Conservation (phyloP, 2,113 vertebrate genomes). For the Peromyscus maniculatus region DNA sequence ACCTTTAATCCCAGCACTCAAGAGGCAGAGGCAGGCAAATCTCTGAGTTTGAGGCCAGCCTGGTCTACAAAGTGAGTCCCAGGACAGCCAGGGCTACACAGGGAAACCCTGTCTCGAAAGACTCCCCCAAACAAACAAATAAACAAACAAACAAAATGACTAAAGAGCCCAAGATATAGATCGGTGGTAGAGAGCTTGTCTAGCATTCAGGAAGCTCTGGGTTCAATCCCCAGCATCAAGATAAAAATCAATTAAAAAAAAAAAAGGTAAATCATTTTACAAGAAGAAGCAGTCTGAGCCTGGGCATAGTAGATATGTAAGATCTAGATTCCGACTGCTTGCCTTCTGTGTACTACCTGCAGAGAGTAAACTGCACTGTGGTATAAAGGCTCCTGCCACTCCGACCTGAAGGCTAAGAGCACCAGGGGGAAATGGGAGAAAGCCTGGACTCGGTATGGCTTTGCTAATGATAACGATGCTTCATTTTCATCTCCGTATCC, state of each 20-base stretch:
- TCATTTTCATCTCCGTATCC: not conserved
- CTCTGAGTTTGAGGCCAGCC: not conserved
- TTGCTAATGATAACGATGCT: no score
- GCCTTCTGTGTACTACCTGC: not conserved
- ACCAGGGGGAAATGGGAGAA: not conserved
- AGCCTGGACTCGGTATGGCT: not conserved
- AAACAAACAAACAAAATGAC: not conserved
- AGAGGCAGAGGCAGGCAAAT: not conserved
- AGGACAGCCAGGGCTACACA: not conserved
- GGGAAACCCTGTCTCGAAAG: not conserved
- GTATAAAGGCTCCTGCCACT: not conserved
- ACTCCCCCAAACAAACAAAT: not conserved
- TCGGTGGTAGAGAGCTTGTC: not conserved
- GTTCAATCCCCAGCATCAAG: not conserved
- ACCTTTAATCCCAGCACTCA: not conserved
- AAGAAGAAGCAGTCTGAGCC: not conserved
- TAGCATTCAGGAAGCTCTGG: not conserved
- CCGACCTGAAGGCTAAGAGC: not conserved
- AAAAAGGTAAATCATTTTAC: not conserved
- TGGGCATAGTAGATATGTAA: not conserved
- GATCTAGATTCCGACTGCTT: not conserved
- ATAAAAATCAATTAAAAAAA: not conserved
- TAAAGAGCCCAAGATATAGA: not conserved
- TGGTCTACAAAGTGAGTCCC: not conserved
- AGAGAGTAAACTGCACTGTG: not conserved